These are phyloP conservation scores for Malthinus seriepunctatus DNA, from an alignment of 2,888 invertebrate species.

Conservation along the genomic window DNA sequence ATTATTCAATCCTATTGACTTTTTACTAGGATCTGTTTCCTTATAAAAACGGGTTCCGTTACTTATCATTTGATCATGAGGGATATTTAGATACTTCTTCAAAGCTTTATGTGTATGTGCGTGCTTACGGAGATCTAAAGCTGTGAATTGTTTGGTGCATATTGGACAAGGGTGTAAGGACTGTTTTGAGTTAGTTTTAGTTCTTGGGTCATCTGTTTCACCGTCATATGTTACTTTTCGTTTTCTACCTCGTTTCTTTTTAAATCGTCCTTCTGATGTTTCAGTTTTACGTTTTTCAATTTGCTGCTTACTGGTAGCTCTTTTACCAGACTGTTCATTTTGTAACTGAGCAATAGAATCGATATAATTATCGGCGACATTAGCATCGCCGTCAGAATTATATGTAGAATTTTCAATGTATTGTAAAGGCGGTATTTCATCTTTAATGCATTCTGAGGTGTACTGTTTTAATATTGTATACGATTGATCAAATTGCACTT, in stretches of 20 bases:
- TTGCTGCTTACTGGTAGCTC: slow-evolving; percentile 27
- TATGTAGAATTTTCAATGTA: slow-evolving; percentile 5
- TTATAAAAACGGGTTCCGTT: slow-evolving; percentile 28
- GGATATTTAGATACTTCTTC: slow-evolving; percentile 41
- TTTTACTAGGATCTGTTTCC: slow-evolving; percentile 13
- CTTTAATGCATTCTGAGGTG: slow-evolving; percentile 29
- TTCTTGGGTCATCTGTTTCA: background rate
- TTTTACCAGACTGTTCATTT: slow-evolving; percentile 21
- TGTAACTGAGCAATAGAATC: slow-evolving; percentile 22
- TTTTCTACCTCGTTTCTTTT: slow-evolving; percentile 22
- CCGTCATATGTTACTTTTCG: slow-evolving; percentile 7
- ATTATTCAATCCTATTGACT: slow-evolving; percentile 30
- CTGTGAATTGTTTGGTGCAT: slow-evolving; percentile 40
- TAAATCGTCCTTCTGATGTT: slow-evolving; percentile 8
- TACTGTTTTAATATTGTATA: slow-evolving; percentile 34
- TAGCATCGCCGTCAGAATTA: slow-evolving; percentile 24
- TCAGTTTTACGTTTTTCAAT: slow-evolving; percentile 27
- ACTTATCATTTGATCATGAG: slow-evolving; percentile 32
- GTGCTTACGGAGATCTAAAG: slow-evolving; percentile 40
- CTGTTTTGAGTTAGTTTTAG: slow-evolving; percentile 7
- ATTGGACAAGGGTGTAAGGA: slow-evolving; percentile 41
- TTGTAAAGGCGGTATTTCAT: slow-evolving; percentile 9
- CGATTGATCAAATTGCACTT: slow-evolving; percentile 38
- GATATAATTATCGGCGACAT: slow-evolving; percentile 23
- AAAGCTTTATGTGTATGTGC: slow-evolving; percentile 42